Evolutionary conservation across 1,140 invertebrate genomes (phyloP).

Genomic region (Drosophila gunungcola): DNA sequence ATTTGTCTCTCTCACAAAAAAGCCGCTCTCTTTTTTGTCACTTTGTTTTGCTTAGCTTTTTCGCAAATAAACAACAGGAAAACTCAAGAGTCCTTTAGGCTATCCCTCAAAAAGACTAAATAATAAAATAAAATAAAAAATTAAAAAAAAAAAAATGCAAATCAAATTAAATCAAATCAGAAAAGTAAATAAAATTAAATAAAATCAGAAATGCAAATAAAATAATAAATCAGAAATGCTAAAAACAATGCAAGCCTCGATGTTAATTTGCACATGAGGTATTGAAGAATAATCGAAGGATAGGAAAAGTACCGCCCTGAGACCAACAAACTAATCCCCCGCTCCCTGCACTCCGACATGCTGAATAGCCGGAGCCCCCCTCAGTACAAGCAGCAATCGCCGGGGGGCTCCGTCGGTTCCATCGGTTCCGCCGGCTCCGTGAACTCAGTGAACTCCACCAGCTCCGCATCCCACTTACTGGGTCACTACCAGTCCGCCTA

Average conservation of each 20-base stretch:
- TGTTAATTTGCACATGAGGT: constrained; percentile 16
- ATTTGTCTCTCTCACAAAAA: constrained; percentile 4
- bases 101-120: constrained; percentile 13
- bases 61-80: constrained; percentile 33
- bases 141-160: not conserved
- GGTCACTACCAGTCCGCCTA: constrained; percentile 67
- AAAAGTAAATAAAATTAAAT: not conserved
- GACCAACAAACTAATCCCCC: constrained; percentile 33
- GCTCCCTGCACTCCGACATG: constrained; percentile 59
- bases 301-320: constrained; percentile 9
- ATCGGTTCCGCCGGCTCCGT: constrained; percentile 19
- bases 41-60: constrained; percentile 72
- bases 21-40: constrained; percentile 24
- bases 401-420: constrained; percentile 75
- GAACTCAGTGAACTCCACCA: constrained; percentile 30
- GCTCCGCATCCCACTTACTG: constrained; percentile 30
- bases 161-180: not conserved
- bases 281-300: constrained; percentile 11
- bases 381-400: constrained; percentile 61
- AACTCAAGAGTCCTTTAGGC: constrained; percentile 4
- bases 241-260: not conserved
- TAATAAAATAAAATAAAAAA: constrained; percentile 9
- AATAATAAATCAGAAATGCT: constrained; percentile 6
- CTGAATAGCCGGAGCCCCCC: constrained; percentile 78
- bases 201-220: constrained; percentile 6